Evolutionary conservation across 2,113 vertebrate genomes (phyloP).

Genomic region (Sapayoa aenigma): DNA sequence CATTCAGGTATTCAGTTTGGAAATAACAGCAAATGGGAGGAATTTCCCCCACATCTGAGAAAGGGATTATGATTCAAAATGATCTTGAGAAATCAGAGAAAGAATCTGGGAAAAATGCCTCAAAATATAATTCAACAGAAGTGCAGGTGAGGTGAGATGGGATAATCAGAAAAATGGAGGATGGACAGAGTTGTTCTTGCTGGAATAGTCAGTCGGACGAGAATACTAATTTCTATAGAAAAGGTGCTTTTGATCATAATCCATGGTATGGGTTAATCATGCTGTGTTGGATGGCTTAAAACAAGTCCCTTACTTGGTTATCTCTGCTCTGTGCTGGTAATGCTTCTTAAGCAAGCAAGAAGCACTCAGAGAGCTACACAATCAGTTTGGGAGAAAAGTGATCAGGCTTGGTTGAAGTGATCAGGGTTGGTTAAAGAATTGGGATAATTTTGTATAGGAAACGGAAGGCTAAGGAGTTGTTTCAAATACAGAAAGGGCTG

Average conservation of each 20-base stretch:
- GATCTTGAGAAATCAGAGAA: neutral
- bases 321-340: neutral
- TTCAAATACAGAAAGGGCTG: neutral
- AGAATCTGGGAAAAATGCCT: neutral
- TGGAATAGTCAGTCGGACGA: neutral
- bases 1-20: neutral
- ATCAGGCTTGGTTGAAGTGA: no score
- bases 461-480: neutral
- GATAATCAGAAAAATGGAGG: neutral
- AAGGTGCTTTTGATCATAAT: neutral
- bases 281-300: neutral
- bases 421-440: neutral
- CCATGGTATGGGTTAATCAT: neutral
- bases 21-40: neutral
- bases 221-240: neutral
- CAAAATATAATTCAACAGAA: neutral
- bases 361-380: fast-evolving
- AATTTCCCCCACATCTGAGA: neutral
- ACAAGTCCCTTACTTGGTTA: neutral
- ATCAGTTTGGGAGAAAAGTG: neutral
- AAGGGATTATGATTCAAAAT: neutral
- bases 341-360: neutral
- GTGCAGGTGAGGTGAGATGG: neutral
- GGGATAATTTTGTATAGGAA: neutral
- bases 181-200: neutral